Evolutionary conservation across 2,113 vertebrate genomes (phyloP).

Genomic region (Anser cygnoides): DNA sequence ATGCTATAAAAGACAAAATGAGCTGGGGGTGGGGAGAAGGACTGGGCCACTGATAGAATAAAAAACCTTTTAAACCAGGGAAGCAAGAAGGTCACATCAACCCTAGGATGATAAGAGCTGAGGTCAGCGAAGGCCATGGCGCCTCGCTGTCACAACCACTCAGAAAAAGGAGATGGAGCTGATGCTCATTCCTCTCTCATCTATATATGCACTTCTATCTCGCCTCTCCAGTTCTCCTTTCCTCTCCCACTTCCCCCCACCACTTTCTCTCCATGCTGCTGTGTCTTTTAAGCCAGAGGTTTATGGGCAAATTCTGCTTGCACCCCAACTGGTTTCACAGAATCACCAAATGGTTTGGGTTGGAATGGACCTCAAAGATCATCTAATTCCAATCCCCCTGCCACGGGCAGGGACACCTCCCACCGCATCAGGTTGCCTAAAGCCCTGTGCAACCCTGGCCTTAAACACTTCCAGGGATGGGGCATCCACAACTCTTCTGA

Average conservation of each 20-base stretch:
- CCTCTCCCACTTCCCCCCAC: background rate
- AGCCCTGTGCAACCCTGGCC: too few relatives aligned
- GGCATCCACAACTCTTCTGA: too few relatives aligned
- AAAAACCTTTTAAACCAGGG: constrained; percentile 42
- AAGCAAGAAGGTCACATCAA: constrained; percentile 54
- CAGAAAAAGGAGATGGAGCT: constrained; percentile 38
- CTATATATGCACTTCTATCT: background rate
- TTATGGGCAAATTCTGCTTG: background rate
- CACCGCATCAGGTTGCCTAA: too few relatives aligned
- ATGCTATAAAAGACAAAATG: constrained; percentile 58
- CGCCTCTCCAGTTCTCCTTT: background rate
- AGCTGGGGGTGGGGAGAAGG: constrained; percentile 15
- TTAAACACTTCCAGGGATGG: too few relatives aligned
- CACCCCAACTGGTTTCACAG: background rate
- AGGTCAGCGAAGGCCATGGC: constrained; percentile 13
- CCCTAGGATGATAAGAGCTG: constrained; percentile 18
- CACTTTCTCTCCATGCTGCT: background rate
- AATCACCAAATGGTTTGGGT: too few relatives aligned
- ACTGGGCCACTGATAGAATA: constrained; percentile 29
- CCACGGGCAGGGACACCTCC: too few relatives aligned
- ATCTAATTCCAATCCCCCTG: too few relatives aligned
- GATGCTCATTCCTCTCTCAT: background rate
- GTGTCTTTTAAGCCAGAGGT: background rate
- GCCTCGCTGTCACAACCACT: background rate
- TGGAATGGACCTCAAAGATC: too few relatives aligned